A percentile compares a stretch with the other conserved stretches of the same genome.
phyloP scores from a whole-genome alignment of 2,113 vertebrate genomes.

The Helogale parvula region DNA sequence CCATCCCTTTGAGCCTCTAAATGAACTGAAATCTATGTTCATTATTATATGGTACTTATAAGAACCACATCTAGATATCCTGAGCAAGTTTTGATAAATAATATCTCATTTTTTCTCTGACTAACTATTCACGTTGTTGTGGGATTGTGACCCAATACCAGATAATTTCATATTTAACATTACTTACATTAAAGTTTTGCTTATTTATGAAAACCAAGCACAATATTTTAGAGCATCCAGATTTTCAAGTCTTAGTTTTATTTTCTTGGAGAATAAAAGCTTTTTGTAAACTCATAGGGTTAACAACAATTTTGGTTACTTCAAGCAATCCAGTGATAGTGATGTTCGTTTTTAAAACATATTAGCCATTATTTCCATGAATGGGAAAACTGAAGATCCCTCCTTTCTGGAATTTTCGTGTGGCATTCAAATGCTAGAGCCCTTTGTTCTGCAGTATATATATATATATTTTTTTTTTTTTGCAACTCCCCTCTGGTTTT shows the following conservation, averaged over 20 bases:
- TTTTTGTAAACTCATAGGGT: neutral
- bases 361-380: neutral
- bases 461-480: constrained; percentile 30
- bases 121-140: neutral
- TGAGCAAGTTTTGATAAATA: neutral
- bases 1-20: neutral
- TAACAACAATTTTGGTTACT: neutral
- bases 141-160: neutral
- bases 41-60: neutral
- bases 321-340: neutral
- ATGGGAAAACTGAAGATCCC: neutral
- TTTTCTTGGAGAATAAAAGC: neutral
- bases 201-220: neutral
- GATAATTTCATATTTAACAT: neutral
- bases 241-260: constrained; percentile 6
- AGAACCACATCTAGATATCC: neutral
- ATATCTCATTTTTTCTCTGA: neutral
- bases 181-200: neutral
- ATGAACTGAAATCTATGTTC: neutral
- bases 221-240: neutral
- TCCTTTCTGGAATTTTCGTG: neutral
- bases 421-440: neutral
- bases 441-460: neutral
- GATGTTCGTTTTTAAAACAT: neutral
- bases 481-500: constrained; percentile 5